Base-by-base conservation (phyloP, 2,888 invertebrate species). In the Meta bourneti region DNA sequence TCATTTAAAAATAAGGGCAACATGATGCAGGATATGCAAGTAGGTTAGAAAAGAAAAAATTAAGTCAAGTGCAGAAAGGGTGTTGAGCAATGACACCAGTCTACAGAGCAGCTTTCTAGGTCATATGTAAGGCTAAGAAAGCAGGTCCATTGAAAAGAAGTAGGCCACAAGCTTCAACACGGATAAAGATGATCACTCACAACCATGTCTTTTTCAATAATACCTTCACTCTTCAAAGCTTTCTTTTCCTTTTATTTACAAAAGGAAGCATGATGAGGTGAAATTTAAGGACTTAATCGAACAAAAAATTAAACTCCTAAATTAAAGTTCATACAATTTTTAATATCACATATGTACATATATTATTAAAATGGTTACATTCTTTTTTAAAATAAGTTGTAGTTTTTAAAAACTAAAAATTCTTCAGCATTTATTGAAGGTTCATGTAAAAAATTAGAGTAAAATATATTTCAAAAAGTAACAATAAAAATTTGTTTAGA, bases 31-130 rank as follows among this genome's bases (percentile, higher is more conserved):
- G 89, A 82, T 71, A 61, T 75, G 69, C 74, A 80, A 90, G 19
- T 90, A 72, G 90, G 90, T 90, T 90, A 84, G 11, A 54, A 54
- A 13, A 71, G 79, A 72, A 82, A n/a, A 72, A 90, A 89, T 48
- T 90, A 90, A 90, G 90, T 90, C 90, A 90, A 90, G 90, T 90
- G 90, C 90, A 90, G 51, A 84, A 79, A 82, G 77, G 19, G 61
- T 88, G 61, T 88, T 88, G 81, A 74, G 88, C 71, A 88, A 86
- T 70, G 72, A 74, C 84, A 81, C 80, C 61, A 48, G 16, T 16
- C 74, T 74, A 79, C 52, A 48, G 72, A 71, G 49, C 69, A 61
- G 80, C 61, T 80, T 88, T 88, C 88, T 88, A 81, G 88, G 88
- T 81, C 88, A 88, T 19, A 81, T 74, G 81, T 54, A 81, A 86